Percentiles rank a stretch among this genome's conserved stretches.
These are phyloP conservation scores for Eupristina koningsbergeri DNA, from an alignment of 1,140 invertebrate genomes.

Conservation along the genomic window DNA sequence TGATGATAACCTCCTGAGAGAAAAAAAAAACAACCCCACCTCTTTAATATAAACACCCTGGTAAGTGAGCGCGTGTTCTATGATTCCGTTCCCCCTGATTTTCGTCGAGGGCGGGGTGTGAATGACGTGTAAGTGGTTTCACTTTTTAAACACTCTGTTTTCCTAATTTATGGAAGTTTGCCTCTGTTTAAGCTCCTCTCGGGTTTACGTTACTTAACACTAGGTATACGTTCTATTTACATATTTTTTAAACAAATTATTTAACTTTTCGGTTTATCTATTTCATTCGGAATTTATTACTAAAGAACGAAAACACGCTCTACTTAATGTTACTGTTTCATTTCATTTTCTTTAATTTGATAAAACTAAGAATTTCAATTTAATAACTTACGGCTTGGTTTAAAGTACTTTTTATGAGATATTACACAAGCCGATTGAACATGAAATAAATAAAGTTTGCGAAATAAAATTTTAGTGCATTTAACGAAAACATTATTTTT, in stretches of 20 bases:
- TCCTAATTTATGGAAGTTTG: neutral
- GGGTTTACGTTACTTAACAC: neutral
- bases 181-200: neutral
- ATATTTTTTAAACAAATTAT: neutral
- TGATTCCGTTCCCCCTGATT: neutral
- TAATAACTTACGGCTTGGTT: neutral
- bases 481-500: neutral
- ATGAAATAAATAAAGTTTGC: neutral
- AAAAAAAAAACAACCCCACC: neutral
- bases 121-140: too few species aligned
- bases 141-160: neutral
- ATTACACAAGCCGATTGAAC: neutral
- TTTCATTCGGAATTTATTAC: neutral
- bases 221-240: neutral
- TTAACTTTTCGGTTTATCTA: neutral
- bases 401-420: slow-evolving; percentile 7
- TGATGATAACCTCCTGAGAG: slow-evolving; percentile 74
- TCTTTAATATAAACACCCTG: neutral
- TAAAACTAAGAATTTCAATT: neutral
- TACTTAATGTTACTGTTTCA: neutral
- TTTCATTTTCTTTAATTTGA: slow-evolving; percentile 3
- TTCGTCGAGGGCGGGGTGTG: neutral
- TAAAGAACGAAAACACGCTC: too few species aligned
- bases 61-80: neutral
- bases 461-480: neutral